phyloP scores from a whole-genome alignment of 2,888 invertebrate genomes.

The Lycophotia porphyrea region DNA sequence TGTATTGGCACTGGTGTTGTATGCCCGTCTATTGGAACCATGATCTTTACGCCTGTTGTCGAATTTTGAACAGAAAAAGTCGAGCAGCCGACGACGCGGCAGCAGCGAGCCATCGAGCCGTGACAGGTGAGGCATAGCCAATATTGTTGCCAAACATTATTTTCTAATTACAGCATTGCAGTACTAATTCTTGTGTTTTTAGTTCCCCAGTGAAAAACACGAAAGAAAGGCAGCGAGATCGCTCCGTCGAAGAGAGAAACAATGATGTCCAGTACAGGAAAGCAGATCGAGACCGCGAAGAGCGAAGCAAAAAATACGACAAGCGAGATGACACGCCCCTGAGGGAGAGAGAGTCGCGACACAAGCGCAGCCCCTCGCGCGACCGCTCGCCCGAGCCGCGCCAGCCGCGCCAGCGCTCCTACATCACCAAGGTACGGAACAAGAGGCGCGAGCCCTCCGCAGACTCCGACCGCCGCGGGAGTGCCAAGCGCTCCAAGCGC shows the following conservation, averaged over 20 bases:
- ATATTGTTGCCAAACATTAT: neutral
- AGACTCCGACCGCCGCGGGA: constrained; percentile 69
- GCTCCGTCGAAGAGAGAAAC: constrained; percentile 78
- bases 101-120: constrained; percentile 83
- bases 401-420: constrained; percentile 78
- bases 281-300: constrained; percentile 85
- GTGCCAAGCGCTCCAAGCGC: constrained; percentile 76
- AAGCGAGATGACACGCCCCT: constrained; percentile 75
- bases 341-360: constrained; percentile 70
- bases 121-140: constrained; percentile 76
- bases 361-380: constrained; percentile 71
- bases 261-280: constrained; percentile 81
- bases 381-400: constrained; percentile 77
- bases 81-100: constrained; percentile 83
- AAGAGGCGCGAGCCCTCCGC: constrained; percentile 77
- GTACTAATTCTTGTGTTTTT: constrained; percentile 65
- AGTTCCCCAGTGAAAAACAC: constrained; percentile 84
- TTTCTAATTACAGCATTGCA: neutral
- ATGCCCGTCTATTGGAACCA: constrained; percentile 62
- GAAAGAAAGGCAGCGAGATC: constrained; percentile 80
- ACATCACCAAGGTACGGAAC: constrained; percentile 82
- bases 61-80: constrained; percentile 87
- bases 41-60: constrained; percentile 75
- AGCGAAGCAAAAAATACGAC: constrained; percentile 81
- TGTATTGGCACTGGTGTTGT: constrained; percentile 90